phyloP scores from a whole-genome alignment of 2,113 vertebrate species.

The Nanorana parkeri region DNA sequence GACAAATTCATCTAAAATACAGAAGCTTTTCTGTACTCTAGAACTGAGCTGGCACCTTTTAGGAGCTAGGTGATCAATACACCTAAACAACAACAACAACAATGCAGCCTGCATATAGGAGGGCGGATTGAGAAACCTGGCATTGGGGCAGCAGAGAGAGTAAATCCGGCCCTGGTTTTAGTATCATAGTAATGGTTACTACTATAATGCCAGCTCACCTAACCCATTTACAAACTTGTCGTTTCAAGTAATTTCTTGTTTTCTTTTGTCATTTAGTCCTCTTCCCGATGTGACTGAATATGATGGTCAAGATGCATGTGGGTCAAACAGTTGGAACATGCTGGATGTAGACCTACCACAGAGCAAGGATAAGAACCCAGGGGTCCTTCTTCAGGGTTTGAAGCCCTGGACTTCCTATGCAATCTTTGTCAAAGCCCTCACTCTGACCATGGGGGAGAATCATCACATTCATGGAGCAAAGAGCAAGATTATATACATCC shows the following conservation, averaged over 20 bases:
- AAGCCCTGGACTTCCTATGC: slow-evolving; percentile 98
- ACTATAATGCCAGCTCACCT: no score
- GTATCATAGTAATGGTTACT: no score
- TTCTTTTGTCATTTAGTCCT: slow-evolving; percentile 67
- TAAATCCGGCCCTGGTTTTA: no score
- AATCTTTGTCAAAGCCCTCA: slow-evolving; percentile 93
- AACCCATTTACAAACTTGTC: no score
- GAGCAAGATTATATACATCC: slow-evolving; percentile 93
- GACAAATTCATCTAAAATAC: no score
- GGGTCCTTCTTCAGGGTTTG: slow-evolving; percentile 83
- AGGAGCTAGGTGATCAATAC: no score
- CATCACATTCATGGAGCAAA: slow-evolving; percentile 90
- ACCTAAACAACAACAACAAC: no score
- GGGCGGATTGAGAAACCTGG: no score
- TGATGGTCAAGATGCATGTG: slow-evolving; percentile 91
- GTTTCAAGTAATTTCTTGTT: not conserved
- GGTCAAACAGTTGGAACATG: slow-evolving; percentile 97
- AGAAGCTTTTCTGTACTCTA: no score
- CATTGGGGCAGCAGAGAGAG: no score
- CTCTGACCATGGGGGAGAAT: slow-evolving; percentile 88
- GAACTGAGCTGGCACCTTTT: no score
- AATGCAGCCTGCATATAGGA: no score
- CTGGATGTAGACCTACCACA: slow-evolving; percentile 93
- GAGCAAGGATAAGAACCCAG: slow-evolving; percentile 83
- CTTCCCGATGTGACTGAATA: slow-evolving; percentile 92